Base-by-base conservation (phyloP, 2,113 vertebrate species). In the Phalacrocorax carbo region DNA sequence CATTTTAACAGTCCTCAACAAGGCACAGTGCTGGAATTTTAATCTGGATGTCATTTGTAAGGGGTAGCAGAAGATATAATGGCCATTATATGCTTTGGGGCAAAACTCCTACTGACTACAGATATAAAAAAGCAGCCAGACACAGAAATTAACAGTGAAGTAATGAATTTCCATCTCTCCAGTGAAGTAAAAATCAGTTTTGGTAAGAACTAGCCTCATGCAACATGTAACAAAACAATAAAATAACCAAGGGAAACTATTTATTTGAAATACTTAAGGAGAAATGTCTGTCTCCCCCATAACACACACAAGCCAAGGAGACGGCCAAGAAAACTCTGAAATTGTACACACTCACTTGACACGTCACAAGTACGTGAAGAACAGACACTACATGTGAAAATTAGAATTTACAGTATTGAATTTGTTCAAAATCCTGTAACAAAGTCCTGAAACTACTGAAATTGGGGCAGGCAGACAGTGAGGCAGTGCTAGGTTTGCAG, bases 171-270 rank as follows among this genome's bases (percentile, higher is more conserved):
- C 64, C 88, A 48, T 36, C 38, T 78, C 80, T 68, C 55, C 26
- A 40, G 51, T 92, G 66, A 91, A 93, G 91, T 51, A 92, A 95
- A 88, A 88, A 32, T 69, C 51, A 80, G 34, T 38, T 84, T 66
- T 61, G 25, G 22, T 71, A 95, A 88, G 36, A 66, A 73, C 40
- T 82, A 86, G 49, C 8, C 26, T 32, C 10, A 21, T 30, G 14
- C 30, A 72, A 51, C 25, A 18, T 5, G 2, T 2, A 82, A 57
- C n/a, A 52, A n/a, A 88, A 91, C 58, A 52, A 13, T 62, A 90
- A 95, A 96, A 89, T 82, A 95, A 78, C 20, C 51, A 93, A 61
- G 76, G 44, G 32, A 30, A 82, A 44, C 5, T 44, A n/a, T 66
- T 81, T 84, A 71, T 68, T 88, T 66, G n/a, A 65, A 29, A 57